phyloP scores from a whole-genome alignment of 2,113 vertebrate species.

The Syrmaticus mikado region DNA sequence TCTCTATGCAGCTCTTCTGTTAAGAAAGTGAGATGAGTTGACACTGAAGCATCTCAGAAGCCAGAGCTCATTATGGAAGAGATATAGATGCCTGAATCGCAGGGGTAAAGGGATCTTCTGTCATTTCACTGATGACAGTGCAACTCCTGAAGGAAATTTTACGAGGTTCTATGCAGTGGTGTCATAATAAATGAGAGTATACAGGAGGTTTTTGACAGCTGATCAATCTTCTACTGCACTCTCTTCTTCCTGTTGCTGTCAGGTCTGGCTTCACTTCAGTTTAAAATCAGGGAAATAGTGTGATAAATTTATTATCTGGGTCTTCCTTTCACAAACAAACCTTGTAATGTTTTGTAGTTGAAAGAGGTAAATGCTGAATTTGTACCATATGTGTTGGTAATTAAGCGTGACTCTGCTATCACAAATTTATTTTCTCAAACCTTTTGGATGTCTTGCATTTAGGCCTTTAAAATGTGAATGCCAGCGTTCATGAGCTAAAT shows the following conservation, averaged over 20 bases:
- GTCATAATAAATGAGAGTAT: background rate
- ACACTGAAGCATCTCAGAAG: background rate
- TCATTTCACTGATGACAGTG: background rate
- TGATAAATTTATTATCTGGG: background rate
- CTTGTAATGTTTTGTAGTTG: background rate
- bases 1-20: background rate
- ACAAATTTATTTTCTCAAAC: background rate
- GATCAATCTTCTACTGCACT: background rate
- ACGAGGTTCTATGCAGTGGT: background rate
- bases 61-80: background rate
- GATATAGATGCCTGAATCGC: background rate
- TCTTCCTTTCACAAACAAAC: background rate
- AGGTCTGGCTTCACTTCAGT: background rate
- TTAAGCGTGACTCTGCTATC: rapidly evolving
- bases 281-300: background rate
- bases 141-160: background rate
- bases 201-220: background rate
- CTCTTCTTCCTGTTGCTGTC: background rate
- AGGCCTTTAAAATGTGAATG: background rate
- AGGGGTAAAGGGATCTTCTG: background rate
- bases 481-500: background rate
- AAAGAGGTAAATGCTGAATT: background rate
- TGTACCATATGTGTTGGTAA: background rate
- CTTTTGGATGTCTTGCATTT: background rate
- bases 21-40: background rate